These are phyloP conservation scores for Itoplectis maculator DNA, from an alignment of 2,888 invertebrate species.

Conservation along the genomic window DNA sequence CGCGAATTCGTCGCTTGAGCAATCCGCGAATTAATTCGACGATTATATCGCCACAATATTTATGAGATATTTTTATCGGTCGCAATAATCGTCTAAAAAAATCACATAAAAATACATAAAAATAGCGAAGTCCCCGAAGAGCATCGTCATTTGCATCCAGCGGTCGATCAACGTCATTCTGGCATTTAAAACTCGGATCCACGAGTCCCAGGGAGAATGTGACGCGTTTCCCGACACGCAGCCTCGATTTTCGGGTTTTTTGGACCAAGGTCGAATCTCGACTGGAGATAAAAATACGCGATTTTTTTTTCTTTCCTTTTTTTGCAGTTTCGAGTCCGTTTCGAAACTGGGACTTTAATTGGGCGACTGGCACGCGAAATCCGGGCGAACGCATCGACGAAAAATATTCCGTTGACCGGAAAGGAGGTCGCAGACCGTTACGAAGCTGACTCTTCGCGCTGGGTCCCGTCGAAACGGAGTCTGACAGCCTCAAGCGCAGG, in stretches of 20 bases:
- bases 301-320: not conserved
- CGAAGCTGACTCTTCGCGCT: constrained; percentile 46
- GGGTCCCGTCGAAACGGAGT: constrained; percentile 18
- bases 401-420: constrained; percentile 46
- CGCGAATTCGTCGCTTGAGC: not conserved
- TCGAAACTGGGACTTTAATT: constrained; percentile 20
- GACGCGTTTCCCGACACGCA: constrained; percentile 39
- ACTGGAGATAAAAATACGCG: constrained; percentile 12
- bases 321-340: not conserved
- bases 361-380: not conserved
- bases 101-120: not conserved
- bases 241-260: constrained; percentile 14
- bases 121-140: not conserved
- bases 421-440: constrained; percentile 62
- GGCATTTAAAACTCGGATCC: constrained; percentile 19
- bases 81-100: not conserved
- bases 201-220: constrained; percentile 23
- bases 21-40: not conserved
- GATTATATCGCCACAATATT: not conserved
- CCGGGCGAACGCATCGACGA: not conserved
- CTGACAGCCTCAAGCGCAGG: constrained; percentile 14
- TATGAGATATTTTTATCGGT: not conserved
- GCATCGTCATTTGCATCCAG: not conserved
- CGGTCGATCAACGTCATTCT: not conserved
- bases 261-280: constrained; percentile 40